Base-by-base conservation (phyloP, 2,113 vertebrate species). In the Brachypteracias leptosomus region DNA sequence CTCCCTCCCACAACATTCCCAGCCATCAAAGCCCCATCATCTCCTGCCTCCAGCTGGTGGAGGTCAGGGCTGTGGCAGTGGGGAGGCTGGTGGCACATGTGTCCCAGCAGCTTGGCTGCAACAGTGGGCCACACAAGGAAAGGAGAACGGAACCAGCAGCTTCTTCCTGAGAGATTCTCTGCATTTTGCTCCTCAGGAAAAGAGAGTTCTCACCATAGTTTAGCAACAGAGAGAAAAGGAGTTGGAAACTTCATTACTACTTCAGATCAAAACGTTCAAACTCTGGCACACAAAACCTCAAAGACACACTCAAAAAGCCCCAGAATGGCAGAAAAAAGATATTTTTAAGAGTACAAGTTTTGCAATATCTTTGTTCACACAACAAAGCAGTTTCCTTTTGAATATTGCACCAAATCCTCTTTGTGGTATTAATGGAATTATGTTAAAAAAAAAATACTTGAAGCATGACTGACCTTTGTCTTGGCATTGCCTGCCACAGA, bases 61-160 rank as follows among this genome's bases (percentile, higher is more conserved):
- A 11, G 38, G 19, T 17, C 12, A 35, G 51, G 35, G 49, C 19
- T 8, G 4, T 1, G 0, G 22, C 28, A 29, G n/a, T 6, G 0
- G 11, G 28, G 6, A 21, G 16, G 59, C 13, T 26, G 42, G 51
- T 7, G 36, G 40, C 61, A 42, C 42, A 11, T 42, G 28, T 6
- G 25, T 21, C 57, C 33, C 7, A 8, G 68, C 26, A 44, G 68
- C 13, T 4, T 2, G 15, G 42, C n/a, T 57, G 71, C 42, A 3
- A 11, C 24, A 40, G 42, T 21, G 6, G 22, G 33, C 38, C 10
- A 12, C 22, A 6, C 22, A 7, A 22, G 2, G 24, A 16, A 20
- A 26, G 17, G 54, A 29, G 35, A 14, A 19, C 33, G n/a, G 36
- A 67, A 36, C 54, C 40, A 42, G 35, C 12, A 22, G 11, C 40